Conservation (phyloP, 2,113 vertebrate genomes). For the Colaptes auratus region DNA sequence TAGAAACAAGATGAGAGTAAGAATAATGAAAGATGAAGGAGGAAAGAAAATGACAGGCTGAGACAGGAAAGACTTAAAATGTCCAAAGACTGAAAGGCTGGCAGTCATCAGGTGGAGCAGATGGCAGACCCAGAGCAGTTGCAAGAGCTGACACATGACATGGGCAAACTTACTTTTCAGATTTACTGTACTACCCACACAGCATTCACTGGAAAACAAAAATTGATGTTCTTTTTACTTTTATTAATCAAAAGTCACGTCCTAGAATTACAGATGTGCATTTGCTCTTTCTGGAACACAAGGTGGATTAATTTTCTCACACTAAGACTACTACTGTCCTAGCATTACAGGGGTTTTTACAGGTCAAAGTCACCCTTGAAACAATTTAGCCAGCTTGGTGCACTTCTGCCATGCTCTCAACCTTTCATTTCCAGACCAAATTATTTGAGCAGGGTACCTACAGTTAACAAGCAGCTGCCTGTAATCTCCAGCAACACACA, state of each 20-base stretch:
- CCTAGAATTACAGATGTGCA: neutral
- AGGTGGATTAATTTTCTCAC: neutral
- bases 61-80: neutral
- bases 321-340: neutral
- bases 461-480: neutral
- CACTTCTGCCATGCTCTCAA: neutral
- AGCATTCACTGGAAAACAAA: neutral
- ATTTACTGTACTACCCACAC: neutral
- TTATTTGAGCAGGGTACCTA: neutral
- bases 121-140: neutral
- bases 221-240: neutral
- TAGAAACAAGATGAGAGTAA: neutral
- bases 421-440: neutral
- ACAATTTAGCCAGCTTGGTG: neutral
- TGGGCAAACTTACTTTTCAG: neutral
- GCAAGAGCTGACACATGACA: neutral
- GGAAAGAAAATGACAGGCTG: neutral
- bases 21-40: neutral
- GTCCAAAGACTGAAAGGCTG: neutral
- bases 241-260: neutral
- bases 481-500: neutral
- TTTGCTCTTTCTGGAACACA: neutral
- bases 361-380: neutral
- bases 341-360: neutral
- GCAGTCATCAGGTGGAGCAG: neutral